phyloP scores from a whole-genome alignment of 2,113 vertebrate genomes.

The Cygnus atratus region DNA sequence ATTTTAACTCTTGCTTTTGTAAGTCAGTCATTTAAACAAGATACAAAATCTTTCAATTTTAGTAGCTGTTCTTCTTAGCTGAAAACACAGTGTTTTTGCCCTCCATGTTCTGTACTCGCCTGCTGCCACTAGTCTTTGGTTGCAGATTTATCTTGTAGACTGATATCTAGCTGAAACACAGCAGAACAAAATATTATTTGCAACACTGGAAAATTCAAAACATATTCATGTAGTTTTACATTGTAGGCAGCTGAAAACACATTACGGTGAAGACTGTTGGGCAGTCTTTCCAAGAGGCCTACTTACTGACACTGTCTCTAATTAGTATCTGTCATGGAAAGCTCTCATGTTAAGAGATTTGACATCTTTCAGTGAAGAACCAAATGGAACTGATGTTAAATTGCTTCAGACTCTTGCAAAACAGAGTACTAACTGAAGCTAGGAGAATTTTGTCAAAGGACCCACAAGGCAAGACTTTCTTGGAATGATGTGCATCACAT shows the following conservation, averaged over 20 bases:
- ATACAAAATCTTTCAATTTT: background rate
- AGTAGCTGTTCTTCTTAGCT: background rate
- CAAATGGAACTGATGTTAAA: background rate
- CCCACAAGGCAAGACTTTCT: background rate
- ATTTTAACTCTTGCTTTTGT: background rate
- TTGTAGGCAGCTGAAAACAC: background rate
- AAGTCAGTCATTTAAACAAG: background rate
- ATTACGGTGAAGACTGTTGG: background rate
- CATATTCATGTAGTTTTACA: background rate
- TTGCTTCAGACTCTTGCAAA: background rate
- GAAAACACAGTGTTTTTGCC: background rate
- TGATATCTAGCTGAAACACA: background rate
- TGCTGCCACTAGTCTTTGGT: background rate
- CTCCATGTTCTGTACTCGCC: background rate
- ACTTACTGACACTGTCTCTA: background rate
- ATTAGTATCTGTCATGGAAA: background rate
- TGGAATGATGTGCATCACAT: slow-evolving; percentile 33
- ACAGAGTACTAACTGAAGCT: background rate
- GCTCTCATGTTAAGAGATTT: background rate
- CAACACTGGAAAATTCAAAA: background rate
- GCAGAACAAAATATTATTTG: background rate
- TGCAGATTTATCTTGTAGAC: background rate
- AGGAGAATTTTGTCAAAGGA: slow-evolving; percentile 3
- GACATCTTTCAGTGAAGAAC: background rate
- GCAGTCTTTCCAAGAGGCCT: background rate